Evolutionary conservation across 2,888 invertebrate genomes (phyloP).

Genomic region (Cheilosia vernalis): DNA sequence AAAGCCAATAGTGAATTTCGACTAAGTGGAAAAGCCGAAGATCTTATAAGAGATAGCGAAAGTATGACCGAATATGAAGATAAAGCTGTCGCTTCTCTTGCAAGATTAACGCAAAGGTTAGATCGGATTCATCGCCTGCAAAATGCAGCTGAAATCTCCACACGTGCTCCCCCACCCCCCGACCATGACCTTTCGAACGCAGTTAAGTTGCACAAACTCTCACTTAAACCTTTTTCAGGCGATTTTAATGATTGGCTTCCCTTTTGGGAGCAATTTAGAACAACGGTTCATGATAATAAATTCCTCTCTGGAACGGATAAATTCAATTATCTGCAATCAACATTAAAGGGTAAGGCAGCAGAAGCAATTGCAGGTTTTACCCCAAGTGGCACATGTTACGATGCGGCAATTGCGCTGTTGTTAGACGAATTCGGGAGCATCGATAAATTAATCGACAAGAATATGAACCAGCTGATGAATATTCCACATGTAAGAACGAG

Average conservation of each 20-base stretch:
- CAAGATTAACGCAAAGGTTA: background rate
- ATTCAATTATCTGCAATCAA: too few relatives aligned
- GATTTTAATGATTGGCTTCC: background rate
- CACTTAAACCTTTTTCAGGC: slow-evolving; percentile 24
- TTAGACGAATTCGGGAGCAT: background rate
- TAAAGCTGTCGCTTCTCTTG: background rate
- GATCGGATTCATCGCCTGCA: too few relatives aligned
- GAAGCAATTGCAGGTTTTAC: background rate
- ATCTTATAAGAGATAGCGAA: background rate
- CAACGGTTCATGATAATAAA: too few relatives aligned
- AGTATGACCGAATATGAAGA: background rate
- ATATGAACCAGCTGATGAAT: slow-evolving; percentile 23
- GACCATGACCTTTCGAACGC: background rate
- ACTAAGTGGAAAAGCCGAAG: background rate
- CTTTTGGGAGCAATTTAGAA: too few relatives aligned
- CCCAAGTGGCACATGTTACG: background rate
- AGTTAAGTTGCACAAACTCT: background rate
- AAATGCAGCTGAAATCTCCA: background rate
- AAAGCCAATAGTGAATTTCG: slow-evolving; percentile 9
- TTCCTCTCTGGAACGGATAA: too few relatives aligned
- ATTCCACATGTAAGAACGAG: slow-evolving; percentile 22
- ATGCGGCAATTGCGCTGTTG: background rate
- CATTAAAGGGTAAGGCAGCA: too few relatives aligned
- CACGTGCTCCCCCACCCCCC: background rate
- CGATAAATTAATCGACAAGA: slow-evolving; percentile 27